phyloP scores from a whole-genome alignment of 2,888 invertebrate genomes.

The Meloe dianella region DNA sequence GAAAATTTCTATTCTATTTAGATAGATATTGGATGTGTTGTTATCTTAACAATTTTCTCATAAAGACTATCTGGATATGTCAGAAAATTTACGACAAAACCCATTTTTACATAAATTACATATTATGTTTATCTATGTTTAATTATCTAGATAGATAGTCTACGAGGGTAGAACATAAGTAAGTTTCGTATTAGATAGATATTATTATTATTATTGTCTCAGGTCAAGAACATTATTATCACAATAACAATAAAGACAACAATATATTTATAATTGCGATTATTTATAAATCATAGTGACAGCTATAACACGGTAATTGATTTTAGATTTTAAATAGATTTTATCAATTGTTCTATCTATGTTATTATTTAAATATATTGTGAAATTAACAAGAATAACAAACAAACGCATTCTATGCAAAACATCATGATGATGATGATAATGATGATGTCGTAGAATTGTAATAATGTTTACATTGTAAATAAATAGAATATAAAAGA shows the following conservation, averaged over 20 bases:
- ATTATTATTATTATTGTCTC: neutral
- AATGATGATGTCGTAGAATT: neutral
- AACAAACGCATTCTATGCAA: too few relatives aligned
- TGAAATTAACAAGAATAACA: neutral
- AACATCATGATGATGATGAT: neutral
- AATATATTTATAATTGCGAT: neutral
- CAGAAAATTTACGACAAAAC: too few relatives aligned
- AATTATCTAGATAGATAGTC: too few relatives aligned
- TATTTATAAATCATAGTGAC: neutral
- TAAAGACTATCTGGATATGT: too few relatives aligned
- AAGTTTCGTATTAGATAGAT: too few relatives aligned
- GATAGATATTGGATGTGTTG: too few relatives aligned
- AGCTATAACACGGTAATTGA: neutral
- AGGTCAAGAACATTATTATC: constrained; percentile 5
- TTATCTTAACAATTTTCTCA: too few relatives aligned
- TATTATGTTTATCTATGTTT: too few relatives aligned
- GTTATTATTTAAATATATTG: neutral
- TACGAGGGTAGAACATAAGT: too few relatives aligned
- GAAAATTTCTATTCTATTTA: neutral
- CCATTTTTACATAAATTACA: too few relatives aligned
- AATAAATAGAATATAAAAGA: neutral
- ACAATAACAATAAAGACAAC: neutral
- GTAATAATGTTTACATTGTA: constrained; percentile 3
- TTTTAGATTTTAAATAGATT: neutral
- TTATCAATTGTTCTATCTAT: neutral